A percentile compares a stretch with the other conserved stretches of the same genome.
phyloP scores from a whole-genome alignment of 2,888 invertebrate genomes.

The Loripinus fragilis region DNA sequence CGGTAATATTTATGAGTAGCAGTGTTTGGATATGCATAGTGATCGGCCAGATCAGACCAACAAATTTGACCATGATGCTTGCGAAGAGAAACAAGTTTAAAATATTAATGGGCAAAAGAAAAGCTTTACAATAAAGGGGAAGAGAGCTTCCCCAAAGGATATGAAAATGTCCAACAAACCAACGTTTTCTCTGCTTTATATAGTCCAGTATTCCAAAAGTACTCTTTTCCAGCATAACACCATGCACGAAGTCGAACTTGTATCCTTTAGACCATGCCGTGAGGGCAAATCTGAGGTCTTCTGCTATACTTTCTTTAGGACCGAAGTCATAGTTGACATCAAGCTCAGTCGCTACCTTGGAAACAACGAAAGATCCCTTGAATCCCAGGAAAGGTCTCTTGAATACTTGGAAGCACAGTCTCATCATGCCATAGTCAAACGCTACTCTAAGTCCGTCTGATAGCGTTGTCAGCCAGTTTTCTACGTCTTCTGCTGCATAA shows the following conservation, averaged over 20 bases:
- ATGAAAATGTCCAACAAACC: constrained; percentile 47
- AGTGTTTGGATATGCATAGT: constrained; percentile 7
- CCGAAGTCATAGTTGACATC: constrained; percentile 47
- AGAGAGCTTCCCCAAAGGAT: constrained; percentile 30
- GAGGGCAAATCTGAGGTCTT: constrained; percentile 49
- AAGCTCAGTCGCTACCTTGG: constrained; percentile 36
- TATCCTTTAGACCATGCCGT: constrained; percentile 43
- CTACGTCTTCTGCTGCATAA: constrained; percentile 38
- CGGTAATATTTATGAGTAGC: constrained; percentile 11
- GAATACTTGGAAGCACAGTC: constrained; percentile 34
- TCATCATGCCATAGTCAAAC: constrained; percentile 42
- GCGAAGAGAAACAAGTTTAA: constrained; percentile 19
- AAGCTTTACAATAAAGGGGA: constrained; percentile 26
- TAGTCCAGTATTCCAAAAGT: constrained; percentile 42
- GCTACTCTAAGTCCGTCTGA: constrained; percentile 36
- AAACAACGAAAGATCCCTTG: constrained; percentile 51
- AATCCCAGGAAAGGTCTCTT: constrained; percentile 44
- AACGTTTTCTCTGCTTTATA: constrained; percentile 48
- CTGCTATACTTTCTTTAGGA: constrained; percentile 51
- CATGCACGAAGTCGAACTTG: constrained; percentile 44
- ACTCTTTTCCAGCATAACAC: constrained; percentile 50
- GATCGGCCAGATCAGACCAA: not conserved
- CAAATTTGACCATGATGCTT: constrained; percentile 5
- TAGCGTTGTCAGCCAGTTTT: constrained; percentile 50
- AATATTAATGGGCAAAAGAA: constrained; percentile 3